Base-by-base conservation (phyloP, 1,140 invertebrate genomes). In the Drosophila baimaii region DNA sequence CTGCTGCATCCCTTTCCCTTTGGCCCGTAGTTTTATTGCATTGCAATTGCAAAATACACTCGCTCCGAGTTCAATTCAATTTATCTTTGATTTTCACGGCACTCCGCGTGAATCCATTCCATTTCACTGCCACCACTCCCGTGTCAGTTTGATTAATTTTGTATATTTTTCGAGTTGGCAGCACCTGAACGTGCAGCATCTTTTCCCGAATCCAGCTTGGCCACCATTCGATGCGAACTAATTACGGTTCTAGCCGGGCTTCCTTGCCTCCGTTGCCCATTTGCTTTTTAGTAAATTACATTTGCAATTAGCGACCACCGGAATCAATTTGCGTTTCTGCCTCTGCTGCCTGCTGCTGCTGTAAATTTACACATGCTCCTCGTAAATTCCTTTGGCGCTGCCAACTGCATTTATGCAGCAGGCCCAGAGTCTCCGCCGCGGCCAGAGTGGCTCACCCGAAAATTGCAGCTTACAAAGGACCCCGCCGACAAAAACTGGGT, bases 361-460 rank as follows among this genome's bases (percentile, higher is more conserved):
- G 80, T 84, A 89, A 78, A 84, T 89, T 84, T 69, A n/a, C 59
- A 69, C 66, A 57, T 25, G 66, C 33, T 59, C 68, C 62, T 90
- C 84, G 84, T 79, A 89, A 89, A 89, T 89, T 89, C 77, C 83
- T 77, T 83, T 83, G 76, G 63, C 33, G 52, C 79, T 62, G 62
- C 58, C 66, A 80, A 81, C 82, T 88, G 76, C 84, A 89, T 89
- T 89, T 89, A 84, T 89, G 84, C 84, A 86, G 66, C 66, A 62
- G 55, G 52, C 21, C 25, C 31, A 41, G 43, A 66, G 25, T 41
- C 44, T 47, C 44, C 44, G 46, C 44, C 27, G 37, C 51, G 33
- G 35, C 46, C 33, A 33, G 37, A 62, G 41, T 31, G 35, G 52
- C 54, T 56, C 13, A 47, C 58, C 59, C 51, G 52, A 79, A 63